Conservation (phyloP, 2,113 vertebrate species). For the Recurvirostra avosetta region DNA sequence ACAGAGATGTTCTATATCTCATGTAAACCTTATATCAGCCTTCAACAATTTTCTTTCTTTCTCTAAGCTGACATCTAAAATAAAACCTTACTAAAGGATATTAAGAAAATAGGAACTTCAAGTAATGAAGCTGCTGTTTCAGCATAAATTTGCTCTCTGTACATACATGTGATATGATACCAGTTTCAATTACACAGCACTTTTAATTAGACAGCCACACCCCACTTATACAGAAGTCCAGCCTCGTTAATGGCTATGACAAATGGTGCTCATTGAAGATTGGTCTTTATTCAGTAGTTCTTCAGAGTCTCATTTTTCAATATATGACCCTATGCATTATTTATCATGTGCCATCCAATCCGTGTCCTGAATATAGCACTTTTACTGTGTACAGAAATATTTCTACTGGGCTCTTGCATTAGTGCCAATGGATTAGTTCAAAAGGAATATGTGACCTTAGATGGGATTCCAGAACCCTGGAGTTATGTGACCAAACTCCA, state of each 20-base stretch:
- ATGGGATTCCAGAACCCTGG: background rate
- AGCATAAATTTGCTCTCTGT: background rate
- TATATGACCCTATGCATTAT: conserved; percentile 1
- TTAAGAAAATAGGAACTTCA: background rate
- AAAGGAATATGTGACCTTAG: background rate
- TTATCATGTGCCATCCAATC: background rate
- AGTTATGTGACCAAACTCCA: background rate
- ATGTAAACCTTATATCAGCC: background rate
- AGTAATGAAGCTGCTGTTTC: background rate
- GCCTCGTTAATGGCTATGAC: background rate
- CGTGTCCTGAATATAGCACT: background rate
- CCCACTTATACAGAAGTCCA: background rate
- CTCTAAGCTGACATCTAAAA: background rate
- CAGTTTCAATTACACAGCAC: background rate
- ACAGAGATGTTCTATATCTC: background rate
- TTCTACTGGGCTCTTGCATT: background rate
- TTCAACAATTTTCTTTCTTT: background rate
- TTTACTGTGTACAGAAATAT: background rate
- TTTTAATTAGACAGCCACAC: background rate
- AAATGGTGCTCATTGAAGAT: background rate
- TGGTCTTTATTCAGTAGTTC: background rate
- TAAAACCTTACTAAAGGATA: background rate
- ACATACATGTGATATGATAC: background rate
- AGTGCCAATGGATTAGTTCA: background rate
- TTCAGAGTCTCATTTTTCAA: conserved; percentile 1